phyloP scores from a whole-genome alignment of 2,797 vertebrate genomes.

The Schizothorax lantsangensis region DNA sequence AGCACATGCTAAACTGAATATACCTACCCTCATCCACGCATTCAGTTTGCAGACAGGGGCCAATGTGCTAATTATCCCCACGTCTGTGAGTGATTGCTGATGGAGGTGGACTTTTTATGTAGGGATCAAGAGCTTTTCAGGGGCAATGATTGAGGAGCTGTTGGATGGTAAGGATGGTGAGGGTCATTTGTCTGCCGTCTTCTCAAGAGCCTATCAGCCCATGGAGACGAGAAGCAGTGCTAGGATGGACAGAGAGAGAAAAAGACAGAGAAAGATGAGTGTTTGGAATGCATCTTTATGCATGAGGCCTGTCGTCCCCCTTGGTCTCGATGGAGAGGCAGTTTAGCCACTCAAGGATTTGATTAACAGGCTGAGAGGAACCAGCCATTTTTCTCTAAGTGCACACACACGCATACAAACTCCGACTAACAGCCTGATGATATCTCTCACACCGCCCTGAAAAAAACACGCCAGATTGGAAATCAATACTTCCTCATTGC shows the following conservation, averaged over 20 bases:
- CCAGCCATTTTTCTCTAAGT: slow-evolving; percentile 63
- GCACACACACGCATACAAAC: slow-evolving; percentile 50
- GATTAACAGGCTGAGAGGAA: slow-evolving; percentile 67
- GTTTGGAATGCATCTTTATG: slow-evolving; percentile 65
- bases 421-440: slow-evolving; percentile 50
- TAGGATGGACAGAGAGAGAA: slow-evolving; percentile 37
- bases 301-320: slow-evolving; percentile 62
- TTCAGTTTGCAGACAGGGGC: slow-evolving; percentile 19
- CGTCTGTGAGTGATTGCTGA: slow-evolving; percentile 45
- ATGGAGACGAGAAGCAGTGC: slow-evolving; percentile 47
- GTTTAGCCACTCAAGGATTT: slow-evolving; percentile 65
- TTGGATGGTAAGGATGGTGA: slow-evolving; percentile 33
- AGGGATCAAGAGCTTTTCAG: slow-evolving; percentile 59
- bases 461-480: slow-evolving; percentile 31
- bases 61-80: slow-evolving; percentile 49
- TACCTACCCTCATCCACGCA: slow-evolving; percentile 28
- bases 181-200: slow-evolving; percentile 57
- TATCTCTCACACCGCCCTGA: slow-evolving; percentile 44
- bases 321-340: slow-evolving; percentile 63
- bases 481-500: slow-evolving; percentile 48
- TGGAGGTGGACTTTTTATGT: slow-evolving; percentile 52
- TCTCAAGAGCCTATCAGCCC: slow-evolving; percentile 61
- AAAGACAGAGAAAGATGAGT: slow-evolving; percentile 60
- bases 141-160: slow-evolving; percentile 35
- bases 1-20: slow-evolving; percentile 15